Evolutionary conservation across 2,113 vertebrate genomes (phyloP).

Genomic region (Tamias sibiricus): DNA sequence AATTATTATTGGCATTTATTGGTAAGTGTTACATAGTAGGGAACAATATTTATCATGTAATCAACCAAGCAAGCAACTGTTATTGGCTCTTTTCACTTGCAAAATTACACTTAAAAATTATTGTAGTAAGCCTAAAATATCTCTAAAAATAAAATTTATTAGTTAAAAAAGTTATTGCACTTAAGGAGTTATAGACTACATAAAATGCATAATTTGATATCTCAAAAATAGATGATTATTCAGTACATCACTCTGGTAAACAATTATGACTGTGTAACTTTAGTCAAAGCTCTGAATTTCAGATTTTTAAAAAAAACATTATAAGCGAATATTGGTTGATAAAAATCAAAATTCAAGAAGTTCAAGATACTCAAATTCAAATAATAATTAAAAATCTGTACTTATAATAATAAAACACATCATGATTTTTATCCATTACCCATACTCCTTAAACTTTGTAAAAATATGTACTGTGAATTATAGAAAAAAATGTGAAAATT

Average conservation of each 20-base stretch:
- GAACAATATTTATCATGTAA: constrained; percentile 76
- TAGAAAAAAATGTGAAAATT: neutral
- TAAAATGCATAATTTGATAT: neutral
- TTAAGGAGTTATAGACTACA: neutral
- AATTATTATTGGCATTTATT: constrained; percentile 77
- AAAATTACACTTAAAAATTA: constrained; percentile 61
- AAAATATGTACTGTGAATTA: neutral
- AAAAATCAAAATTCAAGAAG: neutral
- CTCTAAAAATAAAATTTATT: constrained; percentile 24
- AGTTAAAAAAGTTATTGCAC: neutral
- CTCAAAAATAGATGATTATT: neutral
- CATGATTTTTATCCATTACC: neutral
- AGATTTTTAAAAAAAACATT: constrained; percentile 11
- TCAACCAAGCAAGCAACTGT: constrained; percentile 66
- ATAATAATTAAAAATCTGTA: neutral
- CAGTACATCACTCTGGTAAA: neutral
- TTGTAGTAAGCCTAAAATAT: constrained; percentile 5
- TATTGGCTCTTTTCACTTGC: constrained; percentile 55
- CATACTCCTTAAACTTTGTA: neutral
- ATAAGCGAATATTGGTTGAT: neutral
- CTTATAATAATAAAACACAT: neutral
- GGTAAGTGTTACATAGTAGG: constrained; percentile 74
- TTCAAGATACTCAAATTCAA: neutral
- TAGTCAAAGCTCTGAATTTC: constrained; percentile 13
- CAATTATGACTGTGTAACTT: neutral